phyloP scores from a whole-genome alignment of 2,113 vertebrate genomes.

The Brachyistius frenatus region DNA sequence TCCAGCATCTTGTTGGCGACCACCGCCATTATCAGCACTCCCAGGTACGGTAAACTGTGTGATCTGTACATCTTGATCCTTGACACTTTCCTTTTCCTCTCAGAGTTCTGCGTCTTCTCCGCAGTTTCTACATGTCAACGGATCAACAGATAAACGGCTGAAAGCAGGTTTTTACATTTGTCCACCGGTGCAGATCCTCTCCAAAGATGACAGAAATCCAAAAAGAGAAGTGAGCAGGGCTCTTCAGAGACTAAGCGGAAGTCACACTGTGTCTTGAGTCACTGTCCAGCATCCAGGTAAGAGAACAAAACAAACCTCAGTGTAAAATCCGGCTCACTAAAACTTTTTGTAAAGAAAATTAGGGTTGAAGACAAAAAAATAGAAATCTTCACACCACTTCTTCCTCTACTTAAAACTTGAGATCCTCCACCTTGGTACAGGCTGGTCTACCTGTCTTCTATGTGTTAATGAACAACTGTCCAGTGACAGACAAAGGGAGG shows the following conservation, averaged over 20 bases:
- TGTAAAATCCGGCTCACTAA: background rate
- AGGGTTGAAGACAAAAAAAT: background rate
- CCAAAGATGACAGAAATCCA: background rate
- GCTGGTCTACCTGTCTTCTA: slow-evolving; percentile 50
- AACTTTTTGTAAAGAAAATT: slow-evolving; percentile 14
- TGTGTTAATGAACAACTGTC: slow-evolving; percentile 85
- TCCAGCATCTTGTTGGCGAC: slow-evolving; percentile 61
- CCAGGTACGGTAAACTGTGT: slow-evolving; percentile 48
- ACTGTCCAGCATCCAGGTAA: slow-evolving; percentile 17
- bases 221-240: slow-evolving; percentile 18
- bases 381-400: background rate
- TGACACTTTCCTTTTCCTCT: slow-evolving; percentile 1
- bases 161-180: slow-evolving; percentile 2
- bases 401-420: slow-evolving; percentile 23
- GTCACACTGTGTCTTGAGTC: background rate
- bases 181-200: slow-evolving; percentile 4
- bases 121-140: slow-evolving; percentile 62
- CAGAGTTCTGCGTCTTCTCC: slow-evolving; percentile 2
- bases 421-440: slow-evolving; percentile 43
- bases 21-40: slow-evolving; percentile 30
- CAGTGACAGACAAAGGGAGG: slow-evolving; percentile 42
- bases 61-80: slow-evolving; percentile 51
- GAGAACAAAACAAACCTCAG: background rate
- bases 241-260: slow-evolving; percentile 35
- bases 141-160: background rate